Conservation (phyloP, 1,140 invertebrate genomes). For the Macrocentrus cingulum region DNA sequence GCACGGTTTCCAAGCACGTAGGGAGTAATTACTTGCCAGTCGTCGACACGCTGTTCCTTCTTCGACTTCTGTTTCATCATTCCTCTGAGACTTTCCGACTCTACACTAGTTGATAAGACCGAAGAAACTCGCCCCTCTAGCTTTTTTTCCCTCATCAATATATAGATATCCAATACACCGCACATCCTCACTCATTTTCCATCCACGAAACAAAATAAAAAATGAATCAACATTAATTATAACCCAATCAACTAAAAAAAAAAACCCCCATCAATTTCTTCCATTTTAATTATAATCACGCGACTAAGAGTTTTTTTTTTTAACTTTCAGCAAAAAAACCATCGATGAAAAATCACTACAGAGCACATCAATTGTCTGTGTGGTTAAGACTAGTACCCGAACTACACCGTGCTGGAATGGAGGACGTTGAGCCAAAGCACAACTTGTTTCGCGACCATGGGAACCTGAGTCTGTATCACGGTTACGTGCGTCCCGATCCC, state of each 20-base stretch:
- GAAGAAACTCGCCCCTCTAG: not conserved
- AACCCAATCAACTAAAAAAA: no score
- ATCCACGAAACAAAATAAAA: no score
- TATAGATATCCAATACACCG: no score
- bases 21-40: conserved; percentile 23
- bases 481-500: conserved; percentile 77
- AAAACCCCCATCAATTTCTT: no score
- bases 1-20: conserved; percentile 16
- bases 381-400: conserved; percentile 93
- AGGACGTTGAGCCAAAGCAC: conserved; percentile 79
- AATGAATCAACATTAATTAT: no score
- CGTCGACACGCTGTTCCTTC: not conserved
- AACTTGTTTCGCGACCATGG: conserved; percentile 83
- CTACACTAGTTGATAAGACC: not conserved
- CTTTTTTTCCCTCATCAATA: no score
- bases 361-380: conserved; percentile 90
- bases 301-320: not conserved
- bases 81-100: not conserved
- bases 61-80: not conserved
- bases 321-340: conserved; percentile 78
- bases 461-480: conserved; percentile 79
- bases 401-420: conserved; percentile 85
- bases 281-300: no score
- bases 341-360: conserved; percentile 89
- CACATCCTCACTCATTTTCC: no score